These are phyloP conservation scores for Heliconius ethilla DNA, from an alignment of 2,888 invertebrate species.

Conservation along the genomic window DNA sequence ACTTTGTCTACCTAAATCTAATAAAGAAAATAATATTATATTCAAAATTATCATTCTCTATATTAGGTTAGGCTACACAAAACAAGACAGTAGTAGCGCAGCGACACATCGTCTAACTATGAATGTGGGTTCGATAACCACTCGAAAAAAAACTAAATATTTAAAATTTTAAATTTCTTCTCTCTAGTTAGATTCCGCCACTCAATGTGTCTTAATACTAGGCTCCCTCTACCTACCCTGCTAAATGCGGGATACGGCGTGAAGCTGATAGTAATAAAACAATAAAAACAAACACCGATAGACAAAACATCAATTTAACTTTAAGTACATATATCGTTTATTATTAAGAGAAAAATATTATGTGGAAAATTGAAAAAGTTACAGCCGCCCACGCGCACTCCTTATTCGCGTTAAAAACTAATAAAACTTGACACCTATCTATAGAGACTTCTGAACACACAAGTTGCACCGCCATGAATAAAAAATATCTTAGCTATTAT, in stretches of 20 bases:
- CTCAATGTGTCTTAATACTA: not conserved
- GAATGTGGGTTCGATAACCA: not conserved
- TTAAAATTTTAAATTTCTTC: not conserved
- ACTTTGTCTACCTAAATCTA: too few relatives aligned
- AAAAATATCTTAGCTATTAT: constrained; percentile 6
- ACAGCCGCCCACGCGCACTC: not conserved
- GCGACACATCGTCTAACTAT: too few relatives aligned
- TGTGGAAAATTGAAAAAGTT: constrained; percentile 38
- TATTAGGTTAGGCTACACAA: too few relatives aligned
- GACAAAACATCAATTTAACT: not conserved
- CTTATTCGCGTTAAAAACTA: constrained; percentile 21
- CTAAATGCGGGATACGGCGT: not conserved
- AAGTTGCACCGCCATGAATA: constrained; percentile 14
- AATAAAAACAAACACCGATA: not conserved
- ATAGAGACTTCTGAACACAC: constrained; percentile 18
- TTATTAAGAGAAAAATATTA: not conserved
- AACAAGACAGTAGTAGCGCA: too few relatives aligned
- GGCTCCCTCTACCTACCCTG: not conserved
- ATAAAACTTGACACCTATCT: constrained; percentile 31
- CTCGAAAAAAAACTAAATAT: too few relatives aligned
- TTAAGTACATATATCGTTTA: not conserved
- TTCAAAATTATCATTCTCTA: too few relatives aligned
- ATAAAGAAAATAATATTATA: too few relatives aligned
- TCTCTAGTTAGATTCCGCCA: not conserved
- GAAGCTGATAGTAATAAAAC: not conserved